Percentiles rank a stretch among this genome's conserved stretches.
phyloP scores from a whole-genome alignment of 2,888 invertebrate genomes.

The Cyaniris semiargus region DNA sequence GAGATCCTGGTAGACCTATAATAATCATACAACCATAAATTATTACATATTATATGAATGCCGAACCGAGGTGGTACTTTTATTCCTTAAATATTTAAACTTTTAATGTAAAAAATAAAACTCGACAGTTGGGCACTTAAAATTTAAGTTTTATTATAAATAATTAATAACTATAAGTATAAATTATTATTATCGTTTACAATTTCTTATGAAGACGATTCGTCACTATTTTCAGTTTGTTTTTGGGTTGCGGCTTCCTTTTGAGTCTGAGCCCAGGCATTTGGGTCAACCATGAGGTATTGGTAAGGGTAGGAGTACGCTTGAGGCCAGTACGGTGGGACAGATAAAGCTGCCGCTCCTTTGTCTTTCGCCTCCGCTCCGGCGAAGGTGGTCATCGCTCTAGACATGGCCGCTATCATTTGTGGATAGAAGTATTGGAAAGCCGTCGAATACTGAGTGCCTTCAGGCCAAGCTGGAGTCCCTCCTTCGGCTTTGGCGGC shows the following conservation, averaged over 20 bases:
- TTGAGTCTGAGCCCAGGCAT: constrained; percentile 57
- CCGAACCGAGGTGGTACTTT: no score
- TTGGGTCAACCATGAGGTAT: constrained; percentile 68
- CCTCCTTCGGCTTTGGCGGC: constrained; percentile 50
- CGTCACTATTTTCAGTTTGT: constrained; percentile 44
- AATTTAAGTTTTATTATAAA: background rate
- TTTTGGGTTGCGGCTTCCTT: constrained; percentile 43
- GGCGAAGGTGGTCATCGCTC: constrained; percentile 57
- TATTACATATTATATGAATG: no score
- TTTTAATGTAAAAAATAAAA: no score
- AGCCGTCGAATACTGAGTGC: constrained; percentile 53
- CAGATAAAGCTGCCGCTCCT: constrained; percentile 46
- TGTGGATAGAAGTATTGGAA: constrained; percentile 66
- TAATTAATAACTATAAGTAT: no score
- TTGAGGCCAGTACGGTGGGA: constrained; percentile 58
- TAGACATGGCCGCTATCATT: constrained; percentile 63
- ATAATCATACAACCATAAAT: no score
- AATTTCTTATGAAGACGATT: constrained; percentile 28
- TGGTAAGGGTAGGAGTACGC: constrained; percentile 62
- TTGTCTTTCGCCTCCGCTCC: constrained; percentile 56
- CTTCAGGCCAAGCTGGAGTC: constrained; percentile 45
- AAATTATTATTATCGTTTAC: background rate
- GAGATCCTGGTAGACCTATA: no score
- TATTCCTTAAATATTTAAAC: no score
- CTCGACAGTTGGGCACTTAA: background rate